Evolutionary conservation across 2,797 vertebrate genomes (phyloP).

Genomic region (Pangasius krempfi): DNA sequence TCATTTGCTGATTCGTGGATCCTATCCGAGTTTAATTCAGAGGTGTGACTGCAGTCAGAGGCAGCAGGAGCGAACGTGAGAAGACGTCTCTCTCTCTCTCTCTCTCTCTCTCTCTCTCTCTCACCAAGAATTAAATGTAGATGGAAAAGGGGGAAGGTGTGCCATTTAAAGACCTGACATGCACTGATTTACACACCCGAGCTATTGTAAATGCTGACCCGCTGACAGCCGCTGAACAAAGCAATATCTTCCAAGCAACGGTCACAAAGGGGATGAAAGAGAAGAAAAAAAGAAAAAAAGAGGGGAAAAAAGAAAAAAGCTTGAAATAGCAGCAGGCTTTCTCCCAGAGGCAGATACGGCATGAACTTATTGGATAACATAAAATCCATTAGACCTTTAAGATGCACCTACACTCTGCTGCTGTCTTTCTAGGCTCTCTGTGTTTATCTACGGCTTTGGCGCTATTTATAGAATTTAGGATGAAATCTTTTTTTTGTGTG

Average conservation of each 20-base stretch:
- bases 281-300: no score
- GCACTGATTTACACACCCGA: conserved; percentile 48
- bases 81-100: conserved; percentile 1
- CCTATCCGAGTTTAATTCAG: conserved; percentile 43
- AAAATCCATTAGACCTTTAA: conserved; percentile 43
- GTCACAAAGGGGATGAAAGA: conserved; percentile 29
- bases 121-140: conserved; percentile 36
- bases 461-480: conserved; percentile 8
- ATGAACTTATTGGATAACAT: conserved; percentile 38
- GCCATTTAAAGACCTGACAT: conserved; percentile 48
- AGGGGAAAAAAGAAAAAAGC: neutral
- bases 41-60: conserved; percentile 35
- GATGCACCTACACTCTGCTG: conserved; percentile 8
- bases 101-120: neutral
- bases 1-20: conserved; percentile 25
- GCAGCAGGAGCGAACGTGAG: conserved; percentile 25
- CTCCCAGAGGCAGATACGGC: conserved; percentile 33
- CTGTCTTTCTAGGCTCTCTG: conserved; percentile 9
- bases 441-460: conserved; percentile 6
- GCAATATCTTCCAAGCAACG: conserved; percentile 40
- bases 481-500: neutral
- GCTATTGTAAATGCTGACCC: conserved; percentile 46
- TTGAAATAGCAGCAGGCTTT: conserved; percentile 33
- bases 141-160: conserved; percentile 34
- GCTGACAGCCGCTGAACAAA: conserved; percentile 44